Evolutionary conservation across 2,113 vertebrate species (phyloP).

Genomic region (Trogon surrucura): DNA sequence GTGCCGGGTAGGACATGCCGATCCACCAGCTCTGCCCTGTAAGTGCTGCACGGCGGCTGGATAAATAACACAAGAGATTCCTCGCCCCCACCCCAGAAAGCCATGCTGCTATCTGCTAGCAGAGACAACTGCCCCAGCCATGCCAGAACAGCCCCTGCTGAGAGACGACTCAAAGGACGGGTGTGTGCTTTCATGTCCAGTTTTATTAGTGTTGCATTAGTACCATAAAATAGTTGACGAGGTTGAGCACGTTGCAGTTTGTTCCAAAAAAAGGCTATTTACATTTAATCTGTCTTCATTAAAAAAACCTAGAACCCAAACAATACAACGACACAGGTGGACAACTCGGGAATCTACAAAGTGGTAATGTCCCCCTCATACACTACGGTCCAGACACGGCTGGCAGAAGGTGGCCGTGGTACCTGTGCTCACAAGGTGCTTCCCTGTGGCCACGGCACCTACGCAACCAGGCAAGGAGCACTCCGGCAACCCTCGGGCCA

Average conservation of each 20-base stretch:
- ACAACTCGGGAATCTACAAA: conserved; percentile 36
- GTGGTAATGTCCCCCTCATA: background rate
- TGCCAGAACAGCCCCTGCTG: background rate
- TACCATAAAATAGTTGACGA: conserved; percentile 73
- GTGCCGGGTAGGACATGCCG: background rate
- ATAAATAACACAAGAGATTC: background rate
- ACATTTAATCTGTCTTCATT: conserved; percentile 60
- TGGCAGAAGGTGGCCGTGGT: background rate
- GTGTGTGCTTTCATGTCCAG: conserved; percentile 68
- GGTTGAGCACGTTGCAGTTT: conserved; percentile 60
- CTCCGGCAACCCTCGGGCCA: background rate
- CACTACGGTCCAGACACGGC: fast-evolving
- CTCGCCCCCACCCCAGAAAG: fast-evolving
- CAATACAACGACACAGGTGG: conserved; percentile 60
- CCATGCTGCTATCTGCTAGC: background rate
- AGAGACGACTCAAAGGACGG: conserved; percentile 20
- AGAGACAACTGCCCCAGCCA: background rate
- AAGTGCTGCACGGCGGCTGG: background rate
- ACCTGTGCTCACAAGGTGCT: fast-evolving
- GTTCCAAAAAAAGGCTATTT: conserved; percentile 65
- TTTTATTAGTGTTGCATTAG: conserved; percentile 79
- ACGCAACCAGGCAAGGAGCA: fast-evolving
- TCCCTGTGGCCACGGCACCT: fast-evolving
- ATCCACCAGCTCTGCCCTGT: background rate
- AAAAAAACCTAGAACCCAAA: conserved; percentile 53